phyloP scores from a whole-genome alignment of 1,140 invertebrate genomes.

The Homarus americanus region DNA sequence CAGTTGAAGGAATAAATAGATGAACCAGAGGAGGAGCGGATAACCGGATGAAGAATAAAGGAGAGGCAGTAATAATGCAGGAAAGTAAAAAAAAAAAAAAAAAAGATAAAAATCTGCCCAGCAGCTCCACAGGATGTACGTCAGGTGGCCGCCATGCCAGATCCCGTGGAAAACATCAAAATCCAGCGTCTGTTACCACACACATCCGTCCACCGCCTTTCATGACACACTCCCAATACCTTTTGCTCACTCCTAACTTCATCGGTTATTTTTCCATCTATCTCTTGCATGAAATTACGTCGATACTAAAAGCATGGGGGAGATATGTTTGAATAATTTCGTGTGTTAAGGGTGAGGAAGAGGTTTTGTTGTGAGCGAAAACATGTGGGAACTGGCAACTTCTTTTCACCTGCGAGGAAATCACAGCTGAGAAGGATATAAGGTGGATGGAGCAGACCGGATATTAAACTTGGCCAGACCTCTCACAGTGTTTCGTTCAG shows the following conservation, averaged over 20 bases:
- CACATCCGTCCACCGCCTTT: not conserved
- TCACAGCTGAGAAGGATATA: slow-evolving; percentile 3
- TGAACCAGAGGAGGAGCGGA: not conserved
- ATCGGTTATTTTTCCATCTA: not conserved
- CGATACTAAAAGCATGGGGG: too few species aligned
- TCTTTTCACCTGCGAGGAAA: not conserved
- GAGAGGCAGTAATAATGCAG: not conserved
- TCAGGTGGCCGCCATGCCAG: not conserved
- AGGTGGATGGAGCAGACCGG: slow-evolving; percentile 3
- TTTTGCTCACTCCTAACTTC: not conserved
- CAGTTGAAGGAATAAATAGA: too few species aligned
- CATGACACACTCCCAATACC: not conserved
- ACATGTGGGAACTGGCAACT: not conserved
- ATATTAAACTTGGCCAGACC: not conserved
- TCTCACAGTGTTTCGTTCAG: not conserved
- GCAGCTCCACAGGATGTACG: not conserved
- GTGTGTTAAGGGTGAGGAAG: not conserved
- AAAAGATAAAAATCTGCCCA: not conserved
- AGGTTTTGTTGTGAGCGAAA: not conserved
- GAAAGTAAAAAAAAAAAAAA: not conserved
- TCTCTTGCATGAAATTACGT: not conserved
- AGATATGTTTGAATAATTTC: too few species aligned
- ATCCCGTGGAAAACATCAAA: not conserved
- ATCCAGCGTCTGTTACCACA: not conserved
- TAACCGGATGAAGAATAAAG: slow-evolving; percentile 2